Evolutionary conservation across 2,797 vertebrate species (phyloP).

Genomic region (Apodemus agrarius): DNA sequence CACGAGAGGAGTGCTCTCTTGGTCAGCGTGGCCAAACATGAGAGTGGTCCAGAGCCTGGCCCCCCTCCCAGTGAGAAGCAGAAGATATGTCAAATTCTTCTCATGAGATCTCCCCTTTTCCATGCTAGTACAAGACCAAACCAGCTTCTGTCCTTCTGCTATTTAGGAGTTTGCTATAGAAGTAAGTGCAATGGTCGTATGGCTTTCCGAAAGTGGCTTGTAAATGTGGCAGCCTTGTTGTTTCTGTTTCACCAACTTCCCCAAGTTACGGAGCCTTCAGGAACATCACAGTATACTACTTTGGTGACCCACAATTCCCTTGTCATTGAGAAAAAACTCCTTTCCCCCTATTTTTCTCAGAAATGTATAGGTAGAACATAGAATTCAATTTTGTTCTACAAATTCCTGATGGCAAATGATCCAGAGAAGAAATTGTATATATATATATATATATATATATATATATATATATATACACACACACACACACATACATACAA

Average conservation of each 20-base stretch:
- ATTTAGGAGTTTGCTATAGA: constrained; percentile 34
- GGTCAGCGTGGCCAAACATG: neutral
- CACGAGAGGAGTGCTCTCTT: neutral
- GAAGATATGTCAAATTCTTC: neutral
- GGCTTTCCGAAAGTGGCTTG: neutral
- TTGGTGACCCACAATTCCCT: neutral
- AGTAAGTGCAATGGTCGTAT: constrained; percentile 3
- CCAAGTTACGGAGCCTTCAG: neutral
- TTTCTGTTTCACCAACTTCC: neutral
- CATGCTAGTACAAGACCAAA: constrained; percentile 48
- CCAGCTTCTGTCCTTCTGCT: constrained; percentile 32
- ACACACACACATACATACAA: too few species aligned
- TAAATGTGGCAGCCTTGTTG: neutral
- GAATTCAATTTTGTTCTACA: constrained; percentile 32
- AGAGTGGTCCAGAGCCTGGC: neutral
- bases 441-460: too few species aligned
- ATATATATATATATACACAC: too few species aligned
- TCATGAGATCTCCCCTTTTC: neutral
- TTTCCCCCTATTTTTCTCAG: neutral
- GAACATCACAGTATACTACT: neutral
- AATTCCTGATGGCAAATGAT: neutral
- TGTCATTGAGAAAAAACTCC: neutral
- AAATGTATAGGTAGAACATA: neutral
- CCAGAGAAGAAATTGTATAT: neutral
- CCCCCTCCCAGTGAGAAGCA: neutral